Conservation (phyloP, 2,797 vertebrate species). For the Loris lydekkerianus region DNA sequence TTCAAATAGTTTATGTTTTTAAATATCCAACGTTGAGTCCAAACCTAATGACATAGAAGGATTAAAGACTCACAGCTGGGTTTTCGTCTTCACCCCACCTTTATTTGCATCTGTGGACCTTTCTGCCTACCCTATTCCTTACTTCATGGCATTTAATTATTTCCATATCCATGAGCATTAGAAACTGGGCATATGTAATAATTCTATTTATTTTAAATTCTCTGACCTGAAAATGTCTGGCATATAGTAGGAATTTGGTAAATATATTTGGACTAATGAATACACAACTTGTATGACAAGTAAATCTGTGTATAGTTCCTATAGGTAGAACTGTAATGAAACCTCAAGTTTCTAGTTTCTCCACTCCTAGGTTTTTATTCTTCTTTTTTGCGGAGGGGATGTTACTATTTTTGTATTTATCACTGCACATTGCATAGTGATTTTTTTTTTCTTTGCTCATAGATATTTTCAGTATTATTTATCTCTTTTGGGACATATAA, state of each 20-base stretch:
- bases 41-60: background rate
- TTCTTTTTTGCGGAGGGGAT: background rate
- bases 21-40: background rate
- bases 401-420: background rate
- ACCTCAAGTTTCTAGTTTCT: background rate
- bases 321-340: background rate
- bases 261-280: background rate
- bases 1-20: background rate
- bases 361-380: background rate
- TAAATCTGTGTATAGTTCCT: background rate
- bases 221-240: background rate
- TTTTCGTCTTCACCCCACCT: background rate
- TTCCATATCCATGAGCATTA: background rate
- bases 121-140: background rate
- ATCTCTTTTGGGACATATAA: background rate
- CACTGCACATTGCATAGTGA: background rate
- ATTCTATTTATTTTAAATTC: conserved; percentile 5
- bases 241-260: background rate
- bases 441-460: background rate
- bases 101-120: background rate
- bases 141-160: background rate
- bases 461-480: background rate
- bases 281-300: background rate
- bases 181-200: background rate
- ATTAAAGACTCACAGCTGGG: background rate